phyloP scores from a whole-genome alignment of 2,888 invertebrate genomes.

The Hymenopus coronatus region DNA sequence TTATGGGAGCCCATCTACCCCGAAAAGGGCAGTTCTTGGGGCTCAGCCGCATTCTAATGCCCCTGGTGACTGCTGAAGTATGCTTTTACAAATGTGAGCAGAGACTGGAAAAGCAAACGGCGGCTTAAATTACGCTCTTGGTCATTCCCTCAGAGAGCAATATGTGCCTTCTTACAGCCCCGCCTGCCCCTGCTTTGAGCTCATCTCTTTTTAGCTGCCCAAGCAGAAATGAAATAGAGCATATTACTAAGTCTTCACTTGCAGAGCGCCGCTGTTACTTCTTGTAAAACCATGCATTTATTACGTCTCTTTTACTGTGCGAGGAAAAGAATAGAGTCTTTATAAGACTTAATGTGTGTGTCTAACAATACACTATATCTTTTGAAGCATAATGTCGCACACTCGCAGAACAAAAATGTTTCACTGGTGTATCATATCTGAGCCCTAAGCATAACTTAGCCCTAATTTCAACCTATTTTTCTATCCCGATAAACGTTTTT shows the following conservation, averaged over 20 bases:
- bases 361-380: too few species aligned
- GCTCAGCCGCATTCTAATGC: not conserved
- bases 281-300: not conserved
- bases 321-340: not conserved
- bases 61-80: not conserved
- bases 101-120: not conserved
- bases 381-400: too few species aligned
- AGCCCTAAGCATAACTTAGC: too few species aligned
- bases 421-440: too few species aligned
- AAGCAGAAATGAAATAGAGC: not conserved
- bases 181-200: not conserved
- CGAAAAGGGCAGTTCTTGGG: too few species aligned
- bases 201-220: not conserved
- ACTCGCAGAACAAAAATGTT: too few species aligned
- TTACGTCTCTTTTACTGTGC: not conserved
- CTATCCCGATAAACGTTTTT: too few species aligned
- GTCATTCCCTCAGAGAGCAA: not conserved
- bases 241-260: not conserved
- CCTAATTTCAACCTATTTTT: too few species aligned
- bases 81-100: not conserved
- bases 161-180: not conserved
- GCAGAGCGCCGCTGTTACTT: too few species aligned
- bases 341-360: not conserved
- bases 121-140: not conserved
- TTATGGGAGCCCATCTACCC: not conserved